Percentiles rank a stretch among this genome's conserved stretches.
phyloP scores from a whole-genome alignment of 1,140 invertebrate genomes.

The Drusus annulatus region DNA sequence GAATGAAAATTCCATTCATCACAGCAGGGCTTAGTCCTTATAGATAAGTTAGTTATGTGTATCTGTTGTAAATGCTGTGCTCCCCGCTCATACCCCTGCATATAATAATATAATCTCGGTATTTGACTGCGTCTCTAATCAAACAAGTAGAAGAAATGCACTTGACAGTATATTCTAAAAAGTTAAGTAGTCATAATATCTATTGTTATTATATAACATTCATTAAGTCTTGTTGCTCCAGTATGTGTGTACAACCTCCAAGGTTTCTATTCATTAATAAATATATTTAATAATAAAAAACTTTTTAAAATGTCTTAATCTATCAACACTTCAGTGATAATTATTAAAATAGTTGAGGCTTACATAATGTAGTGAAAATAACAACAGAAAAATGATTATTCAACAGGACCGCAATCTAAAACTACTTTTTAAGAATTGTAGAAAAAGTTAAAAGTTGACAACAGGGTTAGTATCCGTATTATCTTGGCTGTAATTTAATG shows the following conservation, averaged over 20 bases:
- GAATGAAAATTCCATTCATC: constrained; percentile 52
- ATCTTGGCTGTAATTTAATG: no score
- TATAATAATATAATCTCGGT: no score
- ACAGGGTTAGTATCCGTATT: no score
- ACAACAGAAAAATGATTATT: not conserved
- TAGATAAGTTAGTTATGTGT: no score
- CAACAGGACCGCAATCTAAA: no score
- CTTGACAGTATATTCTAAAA: constrained; percentile 45
- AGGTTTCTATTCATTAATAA: constrained; percentile 56
- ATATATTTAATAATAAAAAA: constrained; percentile 56
- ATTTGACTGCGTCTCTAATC: not conserved
- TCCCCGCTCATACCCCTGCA: constrained; percentile 13
- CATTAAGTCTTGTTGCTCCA: constrained; percentile 59
- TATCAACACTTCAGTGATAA: constrained; percentile 22
- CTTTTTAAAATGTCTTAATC: constrained; percentile 34
- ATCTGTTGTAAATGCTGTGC: constrained; percentile 39
- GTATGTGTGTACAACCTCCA: constrained; percentile 59
- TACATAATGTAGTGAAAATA: constrained; percentile 18
- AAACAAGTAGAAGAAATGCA: constrained; percentile 16
- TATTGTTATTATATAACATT: constrained; percentile 60
- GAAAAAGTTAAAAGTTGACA: no score
- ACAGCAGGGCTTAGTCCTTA: constrained; percentile 53
- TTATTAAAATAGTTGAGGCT: constrained; percentile 7
- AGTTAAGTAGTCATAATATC: constrained; percentile 52
- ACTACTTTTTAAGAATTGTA: no score